Evolutionary conservation across 2,113 vertebrate species (phyloP).

Genomic region (Hyaena hyaena): DNA sequence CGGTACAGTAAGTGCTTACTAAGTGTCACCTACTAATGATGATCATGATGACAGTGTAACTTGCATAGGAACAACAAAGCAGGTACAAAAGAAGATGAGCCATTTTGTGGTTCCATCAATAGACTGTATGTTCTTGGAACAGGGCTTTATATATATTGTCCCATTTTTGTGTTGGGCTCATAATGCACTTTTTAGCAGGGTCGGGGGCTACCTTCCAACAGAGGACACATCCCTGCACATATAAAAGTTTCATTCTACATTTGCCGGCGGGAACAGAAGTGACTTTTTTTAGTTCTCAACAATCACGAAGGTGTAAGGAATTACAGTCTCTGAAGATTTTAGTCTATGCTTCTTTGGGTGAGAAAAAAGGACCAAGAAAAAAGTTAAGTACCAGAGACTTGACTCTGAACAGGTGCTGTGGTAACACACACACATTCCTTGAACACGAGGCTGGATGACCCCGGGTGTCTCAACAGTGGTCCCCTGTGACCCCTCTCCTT

Average conservation of each 20-base stretch:
- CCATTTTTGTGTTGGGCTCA: neutral
- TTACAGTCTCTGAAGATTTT: neutral
- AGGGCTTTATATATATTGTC: neutral
- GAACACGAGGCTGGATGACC: accelerated
- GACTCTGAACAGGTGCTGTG: neutral
- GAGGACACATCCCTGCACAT: no score
- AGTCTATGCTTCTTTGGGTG: neutral
- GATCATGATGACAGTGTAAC: neutral
- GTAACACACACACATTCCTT: accelerated
- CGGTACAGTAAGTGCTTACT: neutral
- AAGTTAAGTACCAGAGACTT: neutral
- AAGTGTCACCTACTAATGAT: neutral
- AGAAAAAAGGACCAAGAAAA: neutral
- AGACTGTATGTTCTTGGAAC: neutral
- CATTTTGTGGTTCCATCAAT: neutral
- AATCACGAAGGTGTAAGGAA: neutral
- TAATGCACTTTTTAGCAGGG: neutral
- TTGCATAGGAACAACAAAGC: neutral
- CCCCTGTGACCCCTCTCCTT: accelerated
- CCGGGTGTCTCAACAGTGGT: accelerated
- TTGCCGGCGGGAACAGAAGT: neutral
- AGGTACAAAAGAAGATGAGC: neutral
- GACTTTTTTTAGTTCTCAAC: neutral
- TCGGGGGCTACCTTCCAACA: neutral
- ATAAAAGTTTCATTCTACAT: neutral